These are phyloP conservation scores for Nasonia oneida DNA, from an alignment of 2,888 invertebrate genomes.

Conservation along the genomic window DNA sequence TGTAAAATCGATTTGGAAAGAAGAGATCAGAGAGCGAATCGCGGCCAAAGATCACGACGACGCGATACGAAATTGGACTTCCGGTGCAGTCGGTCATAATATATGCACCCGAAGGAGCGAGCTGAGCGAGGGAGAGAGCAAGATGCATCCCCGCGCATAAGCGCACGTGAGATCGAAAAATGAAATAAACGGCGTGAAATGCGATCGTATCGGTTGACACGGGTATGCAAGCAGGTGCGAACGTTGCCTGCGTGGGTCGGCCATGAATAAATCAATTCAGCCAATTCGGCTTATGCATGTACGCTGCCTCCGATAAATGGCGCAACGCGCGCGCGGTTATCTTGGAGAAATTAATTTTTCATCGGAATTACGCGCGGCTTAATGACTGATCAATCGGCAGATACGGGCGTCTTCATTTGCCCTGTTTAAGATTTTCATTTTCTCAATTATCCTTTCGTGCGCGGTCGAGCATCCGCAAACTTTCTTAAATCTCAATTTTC, in stretches of 20 bases:
- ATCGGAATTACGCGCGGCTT: constrained; percentile 26
- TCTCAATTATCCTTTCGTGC: constrained; percentile 28
- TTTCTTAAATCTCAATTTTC: constrained; percentile 40
- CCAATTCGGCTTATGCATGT: constrained; percentile 32
- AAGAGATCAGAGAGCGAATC: constrained; percentile 27
- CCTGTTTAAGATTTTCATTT: constrained; percentile 49
- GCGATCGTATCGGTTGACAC: constrained; percentile 69
- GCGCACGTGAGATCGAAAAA: constrained; percentile 30
- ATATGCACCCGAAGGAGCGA: neutral
- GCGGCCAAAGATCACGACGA: constrained; percentile 18
- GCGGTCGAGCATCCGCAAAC: constrained; percentile 23
- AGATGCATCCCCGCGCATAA: neutral
- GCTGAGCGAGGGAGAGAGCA: neutral
- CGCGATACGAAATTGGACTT: constrained; percentile 47
- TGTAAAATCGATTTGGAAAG: constrained; percentile 44
- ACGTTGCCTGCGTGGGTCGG: constrained; percentile 68
- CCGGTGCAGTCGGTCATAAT: constrained; percentile 24
- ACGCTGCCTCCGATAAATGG: constrained; percentile 11
- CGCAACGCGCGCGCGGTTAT: constrained; percentile 19
- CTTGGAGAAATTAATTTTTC: constrained; percentile 48
- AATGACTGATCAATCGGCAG: constrained; percentile 38
- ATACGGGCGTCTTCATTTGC: constrained; percentile 34
- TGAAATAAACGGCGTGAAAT: constrained; percentile 38
- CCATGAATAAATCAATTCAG: constrained; percentile 71
- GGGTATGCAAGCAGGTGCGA: constrained; percentile 72